Base-by-base conservation (phyloP, 1,140 invertebrate species). In the Nephila pilipes region DNA sequence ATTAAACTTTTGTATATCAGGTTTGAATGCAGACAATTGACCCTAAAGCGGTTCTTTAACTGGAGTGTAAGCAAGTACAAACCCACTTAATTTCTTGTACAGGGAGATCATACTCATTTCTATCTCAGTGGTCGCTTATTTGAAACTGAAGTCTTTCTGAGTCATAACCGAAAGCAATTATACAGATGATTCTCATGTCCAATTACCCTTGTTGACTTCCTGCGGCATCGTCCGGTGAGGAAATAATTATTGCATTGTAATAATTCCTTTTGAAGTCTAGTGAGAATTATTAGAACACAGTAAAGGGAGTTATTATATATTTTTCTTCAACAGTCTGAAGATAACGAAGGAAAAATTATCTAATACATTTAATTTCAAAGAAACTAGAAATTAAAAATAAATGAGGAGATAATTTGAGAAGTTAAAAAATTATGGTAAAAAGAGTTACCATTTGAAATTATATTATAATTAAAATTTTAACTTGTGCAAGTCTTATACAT, bases 151-250 rank as follows among this genome's bases (percentile, higher is more conserved):
- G 69, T 36, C 32, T 18, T 75, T 36, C 69, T 12, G 29, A 75
- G 32, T 75, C 29, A 8, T 5, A 75, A 36, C 69, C 29, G 32
- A 14, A 75, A 20, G 29, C 69, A 75, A 75, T 75, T 75, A 75
- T 32, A 32, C 29, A 75, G 69, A 75, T 75, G 69, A 75, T 75
- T 75, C 69, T 75, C 29, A 75, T 36, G 69, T 75, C 29, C 69
- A 75, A 75, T 75, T 75, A 75, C 25, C 69, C 29, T 75, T 36
- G 69, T 75, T 75, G 29, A 75, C 69, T 36, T 75, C 69, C 69
- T 36, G 69, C 20, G 29, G 69, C 32, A 75, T 18, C 16, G 69
- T 32, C 12, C 69, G 18, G 29, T 18, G 18, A 75, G 29, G 69
- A 36, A 32, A 75, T 75, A 75, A 75, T 75, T 75, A 75, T 36